A percentile compares a stretch with the other conserved stretches of the same genome.
phyloP scores from a whole-genome alignment of 1,140 invertebrate genomes.

The Megathymus violae region DNA sequence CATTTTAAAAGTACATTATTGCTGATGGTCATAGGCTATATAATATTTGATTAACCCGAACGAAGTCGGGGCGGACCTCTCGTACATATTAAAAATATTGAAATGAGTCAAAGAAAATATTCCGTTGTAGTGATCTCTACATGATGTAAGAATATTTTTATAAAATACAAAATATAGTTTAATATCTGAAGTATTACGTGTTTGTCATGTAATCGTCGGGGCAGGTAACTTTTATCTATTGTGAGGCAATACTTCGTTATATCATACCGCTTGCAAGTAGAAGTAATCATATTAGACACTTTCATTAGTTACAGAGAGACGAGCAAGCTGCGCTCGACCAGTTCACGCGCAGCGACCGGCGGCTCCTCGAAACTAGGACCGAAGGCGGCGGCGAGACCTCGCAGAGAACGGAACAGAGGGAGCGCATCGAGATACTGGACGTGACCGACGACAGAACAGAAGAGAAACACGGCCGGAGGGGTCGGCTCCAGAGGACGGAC shows the following conservation, averaged over 20 bases:
- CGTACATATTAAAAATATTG: too few species aligned
- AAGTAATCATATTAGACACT: too few species aligned
- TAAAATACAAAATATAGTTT: background rate
- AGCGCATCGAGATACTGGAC: slow-evolving; percentile 20
- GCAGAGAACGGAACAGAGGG: slow-evolving; percentile 41
- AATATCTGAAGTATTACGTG: background rate
- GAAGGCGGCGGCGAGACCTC: slow-evolving; percentile 42
- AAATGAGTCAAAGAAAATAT: too few species aligned
- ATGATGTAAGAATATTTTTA: too few species aligned
- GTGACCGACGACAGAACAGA: slow-evolving; percentile 17
- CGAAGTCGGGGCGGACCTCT: background rate
- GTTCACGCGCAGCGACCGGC: slow-evolving; percentile 69
- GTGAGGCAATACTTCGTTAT: background rate
- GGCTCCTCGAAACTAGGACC: slow-evolving; percentile 61
- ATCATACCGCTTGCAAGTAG: background rate
- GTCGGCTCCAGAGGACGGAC: slow-evolving; percentile 21
- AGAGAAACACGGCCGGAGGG: slow-evolving; percentile 13
- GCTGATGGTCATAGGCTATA: too few species aligned
- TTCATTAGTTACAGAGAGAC: slow-evolving; percentile 54
- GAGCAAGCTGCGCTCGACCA: slow-evolving; percentile 70
- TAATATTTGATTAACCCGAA: too few species aligned
- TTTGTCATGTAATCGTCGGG: background rate
- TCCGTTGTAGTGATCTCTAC: too few species aligned
- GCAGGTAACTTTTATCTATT: background rate
- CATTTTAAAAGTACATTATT: too few species aligned